Percentiles rank a stretch among this genome's conserved stretches.
These are phyloP conservation scores for Chrysina gloriosa DNA, from an alignment of 2,888 invertebrate species.

Conservation along the genomic window DNA sequence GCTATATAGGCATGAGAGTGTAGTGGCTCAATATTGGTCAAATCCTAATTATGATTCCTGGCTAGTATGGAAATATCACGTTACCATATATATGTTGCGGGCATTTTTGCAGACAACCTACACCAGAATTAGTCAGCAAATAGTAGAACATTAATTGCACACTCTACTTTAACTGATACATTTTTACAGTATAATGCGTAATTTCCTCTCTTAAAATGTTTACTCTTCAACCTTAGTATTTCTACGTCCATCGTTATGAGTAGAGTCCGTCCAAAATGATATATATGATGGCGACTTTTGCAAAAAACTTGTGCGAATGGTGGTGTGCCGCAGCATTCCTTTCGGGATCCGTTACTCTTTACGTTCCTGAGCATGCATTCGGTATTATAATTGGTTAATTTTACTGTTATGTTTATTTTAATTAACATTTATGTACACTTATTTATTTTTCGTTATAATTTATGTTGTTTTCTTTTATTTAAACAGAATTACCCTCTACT, in stretches of 20 bases:
- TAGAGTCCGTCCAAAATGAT: constrained; percentile 38
- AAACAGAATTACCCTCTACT: constrained; percentile 70
- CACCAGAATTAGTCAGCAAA: constrained; percentile 22
- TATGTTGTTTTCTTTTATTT: constrained; percentile 40
- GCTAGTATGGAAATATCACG: constrained; percentile 1
- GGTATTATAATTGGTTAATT: constrained; percentile 21
- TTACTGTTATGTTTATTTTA: constrained; percentile 38
- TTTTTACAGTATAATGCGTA: constrained; percentile 20
- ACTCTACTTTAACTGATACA: constrained; percentile 22
- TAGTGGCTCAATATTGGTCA: background rate
- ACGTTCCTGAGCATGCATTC: constrained; percentile 31
- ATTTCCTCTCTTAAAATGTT: constrained; percentile 28
- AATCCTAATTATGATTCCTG: constrained; percentile 5
- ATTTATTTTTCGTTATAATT: constrained; percentile 53
- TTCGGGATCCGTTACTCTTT: constrained; percentile 34
- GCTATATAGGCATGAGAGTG: background rate
- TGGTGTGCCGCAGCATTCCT: constrained; percentile 38
- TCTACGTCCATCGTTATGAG: constrained; percentile 20
- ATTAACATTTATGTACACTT: constrained; percentile 44
- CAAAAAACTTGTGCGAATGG: constrained; percentile 43
- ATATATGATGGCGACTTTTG: constrained; percentile 35
- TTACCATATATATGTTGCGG: background rate
- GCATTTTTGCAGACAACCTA: background rate
- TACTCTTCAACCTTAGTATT: constrained; percentile 28
- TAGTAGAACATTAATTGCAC: constrained; percentile 13